A percentile compares a stretch with the other conserved stretches of the same genome.
Conservation (phyloP, 2,888 invertebrate genomes). For the Disparrhopalites patrizii region DNA sequence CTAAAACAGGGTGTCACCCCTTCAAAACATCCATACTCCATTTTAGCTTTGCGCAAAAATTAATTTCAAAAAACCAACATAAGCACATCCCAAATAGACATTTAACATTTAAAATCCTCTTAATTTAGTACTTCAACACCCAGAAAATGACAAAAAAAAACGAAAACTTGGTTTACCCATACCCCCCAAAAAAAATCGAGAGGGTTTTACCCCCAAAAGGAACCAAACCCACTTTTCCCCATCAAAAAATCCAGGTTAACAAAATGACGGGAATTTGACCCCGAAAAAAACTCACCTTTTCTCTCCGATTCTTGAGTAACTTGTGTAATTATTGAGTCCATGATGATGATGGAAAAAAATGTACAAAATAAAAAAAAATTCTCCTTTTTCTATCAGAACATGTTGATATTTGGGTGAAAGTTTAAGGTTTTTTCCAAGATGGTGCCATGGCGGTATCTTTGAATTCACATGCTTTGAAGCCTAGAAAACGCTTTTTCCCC, state of each 20-base stretch:
- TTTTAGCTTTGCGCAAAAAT: too few relatives aligned
- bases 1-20: too few relatives aligned
- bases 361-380: too few relatives aligned
- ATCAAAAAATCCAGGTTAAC: background rate
- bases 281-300: constrained; percentile 25
- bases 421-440: constrained; percentile 25
- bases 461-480: too few relatives aligned
- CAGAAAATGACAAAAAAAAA: background rate
- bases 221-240: background rate
- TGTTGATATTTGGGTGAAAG: constrained; percentile 22
- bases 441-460: constrained; percentile 23
- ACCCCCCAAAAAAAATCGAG: too few relatives aligned
- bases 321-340: constrained; percentile 43
- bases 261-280: too few relatives aligned
- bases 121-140: background rate
- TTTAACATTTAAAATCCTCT: background rate
- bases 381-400: constrained; percentile 10
- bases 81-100: too few relatives aligned
- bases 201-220: too few relatives aligned
- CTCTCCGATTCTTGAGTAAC: constrained; percentile 34
- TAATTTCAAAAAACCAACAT: too few relatives aligned
- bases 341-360: constrained; percentile 26
- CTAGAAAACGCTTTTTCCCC: too few relatives aligned
- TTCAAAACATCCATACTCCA: too few relatives aligned
- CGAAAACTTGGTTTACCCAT: background rate